Base-by-base conservation (phyloP, 2,797 vertebrate species). In the Numenius phaeopus region DNA sequence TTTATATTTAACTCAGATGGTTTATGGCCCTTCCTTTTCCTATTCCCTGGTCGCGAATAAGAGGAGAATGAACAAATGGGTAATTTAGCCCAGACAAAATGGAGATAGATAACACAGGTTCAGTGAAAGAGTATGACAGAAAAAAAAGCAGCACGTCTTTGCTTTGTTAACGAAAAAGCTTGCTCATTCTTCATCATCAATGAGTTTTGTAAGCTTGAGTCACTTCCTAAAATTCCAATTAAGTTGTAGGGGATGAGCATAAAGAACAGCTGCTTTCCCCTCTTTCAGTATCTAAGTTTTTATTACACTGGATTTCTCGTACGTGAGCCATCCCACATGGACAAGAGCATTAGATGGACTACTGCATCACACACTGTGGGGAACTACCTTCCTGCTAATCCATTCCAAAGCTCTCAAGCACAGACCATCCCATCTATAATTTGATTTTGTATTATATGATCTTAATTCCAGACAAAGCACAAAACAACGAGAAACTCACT, bases 21-120 rank as follows among this genome's bases (percentile, higher is more conserved):
- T 90, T 94, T 85, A 89, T 13, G 82, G 83, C 26, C 49, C 39
- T 84, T 90, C 62, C 77, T 91, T 84, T 87, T 94, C 77, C 77
- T 83, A 84, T 59, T 85, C 77, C 4, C 9, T 30, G 32, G 37
- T n/a, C 3, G 14, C 75, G 40, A 89, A 82, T 16, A 52, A 16
- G 57, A 90, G 37, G 9, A 20, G 47, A 88, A 93, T 39, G 70
- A 93, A 86, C 34, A 79, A 86, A 79, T 14, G 22, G 39, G 30
- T 69, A 94, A 87, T 27, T 91, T 30, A 70, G 47, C 7, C 9
- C 70, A 65, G 42, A 69, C 30, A 86, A 94, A 96, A 86, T 1
- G 3, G 9, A 20, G 22, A 87, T 23, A 78, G 34, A 58, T 61
- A 90, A 95, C 8, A 8, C 46, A 82, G 34, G 30, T 37, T 89